Base-by-base conservation (phyloP, 1,140 invertebrate species). In the Lordiphosa collinella region DNA sequence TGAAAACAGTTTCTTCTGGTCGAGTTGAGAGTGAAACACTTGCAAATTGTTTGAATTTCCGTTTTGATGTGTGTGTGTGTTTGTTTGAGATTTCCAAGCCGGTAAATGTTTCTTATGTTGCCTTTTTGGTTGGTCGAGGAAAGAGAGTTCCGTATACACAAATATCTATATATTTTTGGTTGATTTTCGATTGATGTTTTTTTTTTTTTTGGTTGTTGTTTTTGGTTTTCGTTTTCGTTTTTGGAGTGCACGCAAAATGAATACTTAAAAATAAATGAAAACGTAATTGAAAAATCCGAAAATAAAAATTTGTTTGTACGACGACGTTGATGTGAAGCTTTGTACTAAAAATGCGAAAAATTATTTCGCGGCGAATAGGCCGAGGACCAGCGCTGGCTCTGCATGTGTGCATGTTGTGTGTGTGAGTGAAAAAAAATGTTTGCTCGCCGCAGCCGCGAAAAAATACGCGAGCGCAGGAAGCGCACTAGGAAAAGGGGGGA, bases 221-320 rank as follows among this genome's bases (percentile, higher is more conserved):
- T 41, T 68, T 54, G 38, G 62, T 67, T 54, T 52, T 52, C 6
- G 38, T 18, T 40, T 11, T 59, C 65, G 47, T 80, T 82, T 82
- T 84, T 73, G 25, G 55, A 85, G 78, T 85, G 79, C 73, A 84
- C 78, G 73, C 79, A 84, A 84, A 84, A 62, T 84, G 69, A 84
- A 84, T 84, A 84, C 78, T 84, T 84, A 84, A 84, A 84, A 84
- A 85, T 85, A 84, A 84, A 84, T 85, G 78, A 84, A 82, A 84
- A 84, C 78, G 78, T 84, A 84, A 84, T 84, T 84, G 82, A 88
- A 88, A 88, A 87, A 88, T 86, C 85, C 86, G 86, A 88, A 88
- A 88, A 88, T 86, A 88, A 88, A 88, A 88, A 88, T 88, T 87
- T 87, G 86, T 88, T 87, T 88, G 86, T 88, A 88, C 86, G 86